These are phyloP conservation scores for Atherinomorus stipes DNA, from an alignment of 2,113 vertebrate species.

Conservation along the genomic window DNA sequence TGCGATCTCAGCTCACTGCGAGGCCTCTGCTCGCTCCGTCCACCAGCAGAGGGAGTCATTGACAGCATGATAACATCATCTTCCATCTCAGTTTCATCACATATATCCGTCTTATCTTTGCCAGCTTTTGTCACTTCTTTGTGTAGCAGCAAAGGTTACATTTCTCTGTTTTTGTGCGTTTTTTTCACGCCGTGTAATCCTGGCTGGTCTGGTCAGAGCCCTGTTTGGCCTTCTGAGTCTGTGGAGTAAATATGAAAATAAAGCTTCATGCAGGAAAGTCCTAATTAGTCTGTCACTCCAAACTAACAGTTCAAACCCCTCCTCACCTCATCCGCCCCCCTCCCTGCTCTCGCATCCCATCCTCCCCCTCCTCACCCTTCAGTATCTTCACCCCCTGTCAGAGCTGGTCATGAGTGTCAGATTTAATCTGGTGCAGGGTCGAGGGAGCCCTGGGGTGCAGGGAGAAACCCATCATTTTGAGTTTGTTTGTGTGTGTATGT, in stretches of 20 bases:
- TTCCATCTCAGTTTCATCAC: conserved; percentile 1
- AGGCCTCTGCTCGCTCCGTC: background rate
- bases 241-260: conserved; percentile 82
- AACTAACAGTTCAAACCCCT: conserved; percentile 47
- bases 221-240: conserved; percentile 67
- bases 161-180: conserved; percentile 28
- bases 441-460: conserved; percentile 65
- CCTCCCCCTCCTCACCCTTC: conserved; percentile 4
- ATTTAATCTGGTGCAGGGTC: conserved; percentile 81
- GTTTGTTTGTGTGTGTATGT: conserved; percentile 59
- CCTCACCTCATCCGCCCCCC: background rate
- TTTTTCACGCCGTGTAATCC: conserved; percentile 32
- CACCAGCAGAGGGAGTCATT: conserved; percentile 73
- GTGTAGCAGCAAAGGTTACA: conserved; percentile 1
- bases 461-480: conserved; percentile 75
- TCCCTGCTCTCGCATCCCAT: background rate
- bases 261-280: conserved; percentile 75
- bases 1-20: no score
- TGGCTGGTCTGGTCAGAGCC: conserved; percentile 29
- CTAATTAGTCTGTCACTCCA: conserved; percentile 81
- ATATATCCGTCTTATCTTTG: conserved; percentile 35
- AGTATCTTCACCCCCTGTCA: conserved; percentile 71
- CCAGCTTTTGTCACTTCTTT: conserved; percentile 13
- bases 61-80: conserved; percentile 7
- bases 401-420: conserved; percentile 77